Percentiles rank a stretch among this genome's conserved stretches.
phyloP scores from a whole-genome alignment of 2,888 invertebrate species.

The Uloborus plumipes region DNA sequence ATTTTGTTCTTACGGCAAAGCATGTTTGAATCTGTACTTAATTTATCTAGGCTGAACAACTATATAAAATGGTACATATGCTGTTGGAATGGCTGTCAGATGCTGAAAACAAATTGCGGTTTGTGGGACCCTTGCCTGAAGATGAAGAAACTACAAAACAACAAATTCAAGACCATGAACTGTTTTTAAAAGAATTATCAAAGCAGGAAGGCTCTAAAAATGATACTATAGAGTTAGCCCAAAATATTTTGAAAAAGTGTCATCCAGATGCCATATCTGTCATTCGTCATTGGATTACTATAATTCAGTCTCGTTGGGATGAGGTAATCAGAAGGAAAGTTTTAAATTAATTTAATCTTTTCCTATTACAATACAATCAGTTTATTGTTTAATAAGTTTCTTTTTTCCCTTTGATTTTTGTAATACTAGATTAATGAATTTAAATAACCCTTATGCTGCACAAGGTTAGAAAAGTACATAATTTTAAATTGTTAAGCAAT shows the following conservation, averaged over 20 bases:
- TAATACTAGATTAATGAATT: no score
- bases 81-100: slow-evolving; percentile 95
- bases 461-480: no score
- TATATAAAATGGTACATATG: slow-evolving; percentile 92
- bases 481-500: no score
- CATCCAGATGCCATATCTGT: slow-evolving; percentile 96
- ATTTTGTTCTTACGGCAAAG: no score
- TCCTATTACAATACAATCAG: no score
- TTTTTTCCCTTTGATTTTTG: no score
- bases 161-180: slow-evolving; percentile 86
- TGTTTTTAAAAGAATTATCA: slow-evolving; percentile 83
- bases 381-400: no score
- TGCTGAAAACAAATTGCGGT: slow-evolving; percentile 92
- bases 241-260: slow-evolving; percentile 87
- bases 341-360: no score
- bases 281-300: slow-evolving; percentile 98
- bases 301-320: slow-evolving; percentile 95
- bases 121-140: slow-evolving; percentile 90
- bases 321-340: slow-evolving; percentile 76
- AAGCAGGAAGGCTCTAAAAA: slow-evolving; percentile 89
- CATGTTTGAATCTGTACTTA: no score
- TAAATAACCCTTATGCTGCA: no score
- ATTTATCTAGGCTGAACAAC: slow-evolving; percentile 82
- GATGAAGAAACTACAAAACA: slow-evolving; percentile 88
- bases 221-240: slow-evolving; percentile 87